phyloP scores from a whole-genome alignment of 2,888 invertebrate genomes.

The Drosophila mulleri region DNA sequence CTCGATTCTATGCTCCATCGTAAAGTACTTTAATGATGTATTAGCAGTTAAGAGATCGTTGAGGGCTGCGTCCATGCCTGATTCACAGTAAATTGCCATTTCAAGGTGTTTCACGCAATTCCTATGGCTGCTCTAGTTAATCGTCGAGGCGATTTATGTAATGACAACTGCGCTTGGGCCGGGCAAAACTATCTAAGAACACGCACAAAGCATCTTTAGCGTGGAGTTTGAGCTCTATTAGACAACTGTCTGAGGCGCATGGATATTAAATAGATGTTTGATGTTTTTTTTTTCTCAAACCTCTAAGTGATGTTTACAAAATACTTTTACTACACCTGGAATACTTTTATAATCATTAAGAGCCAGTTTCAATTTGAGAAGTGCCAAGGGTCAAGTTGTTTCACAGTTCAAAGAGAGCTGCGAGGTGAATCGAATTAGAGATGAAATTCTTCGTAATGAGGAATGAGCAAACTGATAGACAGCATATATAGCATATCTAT shows the following conservation, averaged over 20 bases:
- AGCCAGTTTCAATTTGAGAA: neutral
- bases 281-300: neutral
- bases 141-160: constrained; percentile 6
- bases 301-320: neutral
- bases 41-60: neutral
- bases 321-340: neutral
- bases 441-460: too few relatives aligned
- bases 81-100: neutral
- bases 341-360: neutral
- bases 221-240: neutral
- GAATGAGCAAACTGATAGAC: too few relatives aligned
- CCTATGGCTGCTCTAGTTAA: constrained; percentile 12
- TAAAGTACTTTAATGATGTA: neutral
- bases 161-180: constrained; percentile 5
- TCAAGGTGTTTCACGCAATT: constrained; percentile 3
- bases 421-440: too few relatives aligned
- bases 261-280: neutral
- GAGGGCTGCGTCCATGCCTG: neutral
- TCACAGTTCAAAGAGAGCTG: neutral
- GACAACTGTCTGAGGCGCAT: neutral
- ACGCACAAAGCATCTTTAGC: neutral
- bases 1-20: neutral
- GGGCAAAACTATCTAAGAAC: constrained; percentile 6
- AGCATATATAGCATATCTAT: too few relatives aligned
- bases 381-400: neutral